These are phyloP conservation scores for Phalloptychus januarius DNA, from an alignment of 2,797 vertebrate species.

Conservation along the genomic window DNA sequence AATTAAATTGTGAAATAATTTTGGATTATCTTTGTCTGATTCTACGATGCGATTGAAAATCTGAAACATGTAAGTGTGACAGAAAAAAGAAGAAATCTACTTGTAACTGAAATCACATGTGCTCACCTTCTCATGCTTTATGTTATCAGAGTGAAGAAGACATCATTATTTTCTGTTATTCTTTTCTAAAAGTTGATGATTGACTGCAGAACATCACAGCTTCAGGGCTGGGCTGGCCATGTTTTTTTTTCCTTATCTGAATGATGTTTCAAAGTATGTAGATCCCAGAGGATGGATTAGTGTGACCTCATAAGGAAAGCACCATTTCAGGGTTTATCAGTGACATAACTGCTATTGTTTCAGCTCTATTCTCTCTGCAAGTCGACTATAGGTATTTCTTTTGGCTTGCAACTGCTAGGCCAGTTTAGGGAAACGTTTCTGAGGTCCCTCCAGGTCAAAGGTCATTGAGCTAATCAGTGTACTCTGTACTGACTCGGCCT, in stretches of 20 bases:
- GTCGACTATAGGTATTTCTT: conserved; percentile 14
- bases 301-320: conserved; percentile 72
- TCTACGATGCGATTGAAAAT: neutral
- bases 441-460: conserved; percentile 32
- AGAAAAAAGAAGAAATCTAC: neutral
- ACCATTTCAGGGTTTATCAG: conserved; percentile 46
- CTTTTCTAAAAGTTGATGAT: conserved; percentile 11
- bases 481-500: conserved; percentile 6
- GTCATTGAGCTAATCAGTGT: conserved; percentile 28
- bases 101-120: neutral
- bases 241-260: conserved; percentile 31
- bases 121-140: neutral
- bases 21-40: neutral
- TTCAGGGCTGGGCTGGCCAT: neutral
- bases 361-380: conserved; percentile 18
- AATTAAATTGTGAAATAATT: neutral
- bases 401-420: conserved; percentile 25
- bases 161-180: neutral
- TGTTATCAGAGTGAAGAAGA: neutral
- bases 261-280: conserved; percentile 49
- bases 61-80: neutral
- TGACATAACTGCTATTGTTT: conserved; percentile 67
- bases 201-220: conserved; percentile 29
- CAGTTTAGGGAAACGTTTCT: conserved; percentile 29
- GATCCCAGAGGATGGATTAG: conserved; percentile 46